Base-by-base conservation (phyloP, 2,888 invertebrate genomes). In the Acleris laterana region DNA sequence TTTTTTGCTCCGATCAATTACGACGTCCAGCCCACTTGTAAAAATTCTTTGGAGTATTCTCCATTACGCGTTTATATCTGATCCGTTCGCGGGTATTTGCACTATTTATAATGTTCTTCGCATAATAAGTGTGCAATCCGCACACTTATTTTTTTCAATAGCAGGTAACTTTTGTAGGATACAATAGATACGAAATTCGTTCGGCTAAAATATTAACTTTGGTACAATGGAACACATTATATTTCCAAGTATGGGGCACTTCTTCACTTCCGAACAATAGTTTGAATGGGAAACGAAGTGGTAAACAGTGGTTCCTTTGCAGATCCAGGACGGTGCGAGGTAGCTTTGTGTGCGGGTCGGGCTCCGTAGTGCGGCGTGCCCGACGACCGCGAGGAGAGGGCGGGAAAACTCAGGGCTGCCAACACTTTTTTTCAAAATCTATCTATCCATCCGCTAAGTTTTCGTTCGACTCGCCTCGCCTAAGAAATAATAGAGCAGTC, bases 201-300 rank as follows among this genome's bases (percentile, higher is more conserved):
- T 87, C 85, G 85, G 84, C 86, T 89, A 87, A 89, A 90, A 90
- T 92, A 91, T 92, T 91, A 92, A 92, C 91, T 91, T 87, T 84
- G 81, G 72, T 75, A 92, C 89, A 92, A 92, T 80, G 77, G 84
- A 82, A 81, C 84, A 87, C 90, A 91, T 91, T 91, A 89, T 91
- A 90, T 88, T 90, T 90, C 89, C 85, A 87, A 88, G 89, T 87
- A 88, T 83, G 81, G 78, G 80, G 85, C 84, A 89, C 88, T 90
- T 91, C 89, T 91, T 89, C 90, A 90, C 90, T 91, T 90, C 86
- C 89, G 82, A 92, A 93, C 90, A 93, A 93, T 85, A 84, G 85
- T 75, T 82, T 89, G 85, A 89, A 92, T 90, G 79, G 86, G 82
- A 88, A 85, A 85, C 90, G 89, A 93, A 91, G 87, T 92, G 93